These are phyloP conservation scores for Tetramorium bicarinatum DNA, from an alignment of 2,888 invertebrate species.

Conservation along the genomic window DNA sequence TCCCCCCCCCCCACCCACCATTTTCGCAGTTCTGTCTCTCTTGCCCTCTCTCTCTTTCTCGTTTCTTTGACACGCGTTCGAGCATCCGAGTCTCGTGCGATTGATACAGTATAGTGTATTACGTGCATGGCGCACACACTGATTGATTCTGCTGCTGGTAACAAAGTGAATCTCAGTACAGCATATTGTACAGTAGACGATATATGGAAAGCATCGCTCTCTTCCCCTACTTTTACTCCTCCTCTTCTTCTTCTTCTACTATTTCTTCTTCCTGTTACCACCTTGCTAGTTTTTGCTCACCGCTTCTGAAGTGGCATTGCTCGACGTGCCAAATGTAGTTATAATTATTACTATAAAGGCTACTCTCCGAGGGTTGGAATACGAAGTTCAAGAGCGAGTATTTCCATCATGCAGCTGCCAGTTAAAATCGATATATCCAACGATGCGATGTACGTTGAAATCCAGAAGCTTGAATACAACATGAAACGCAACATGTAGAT, in stretches of 20 bases:
- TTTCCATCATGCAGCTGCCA: slow-evolving; percentile 31
- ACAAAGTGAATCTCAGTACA: slow-evolving; percentile 40
- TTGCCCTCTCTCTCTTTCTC: not conserved
- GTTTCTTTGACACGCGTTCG: slow-evolving; percentile 38
- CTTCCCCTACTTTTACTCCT: slow-evolving; percentile 31
- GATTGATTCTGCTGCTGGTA: slow-evolving; percentile 50
- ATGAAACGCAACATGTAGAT: not conserved
- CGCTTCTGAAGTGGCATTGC: slow-evolving; percentile 74
- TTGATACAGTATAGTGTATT: slow-evolving; percentile 50
- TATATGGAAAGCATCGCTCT: slow-evolving; percentile 49
- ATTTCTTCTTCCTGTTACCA: slow-evolving; percentile 29
- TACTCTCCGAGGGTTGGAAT: slow-evolving; percentile 43
- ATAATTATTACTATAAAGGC: slow-evolving; percentile 52
- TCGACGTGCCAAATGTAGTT: slow-evolving; percentile 66
- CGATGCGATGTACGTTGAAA: not conserved
- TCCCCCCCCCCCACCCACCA: too few relatives aligned
- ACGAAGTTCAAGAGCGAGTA: slow-evolving; percentile 59
- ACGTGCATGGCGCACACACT: slow-evolving; percentile 49
- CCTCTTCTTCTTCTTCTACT: slow-evolving; percentile 44
- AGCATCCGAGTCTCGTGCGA: slow-evolving; percentile 43
- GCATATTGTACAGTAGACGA: slow-evolving; percentile 53
- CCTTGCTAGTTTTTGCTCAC: slow-evolving; percentile 65
- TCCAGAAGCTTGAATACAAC: not conserved
- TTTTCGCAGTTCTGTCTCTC: not conserved
- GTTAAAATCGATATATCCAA: slow-evolving; percentile 15